Conservation (phyloP, 2,797 vertebrate genomes). For the Ceryle rudis region DNA sequence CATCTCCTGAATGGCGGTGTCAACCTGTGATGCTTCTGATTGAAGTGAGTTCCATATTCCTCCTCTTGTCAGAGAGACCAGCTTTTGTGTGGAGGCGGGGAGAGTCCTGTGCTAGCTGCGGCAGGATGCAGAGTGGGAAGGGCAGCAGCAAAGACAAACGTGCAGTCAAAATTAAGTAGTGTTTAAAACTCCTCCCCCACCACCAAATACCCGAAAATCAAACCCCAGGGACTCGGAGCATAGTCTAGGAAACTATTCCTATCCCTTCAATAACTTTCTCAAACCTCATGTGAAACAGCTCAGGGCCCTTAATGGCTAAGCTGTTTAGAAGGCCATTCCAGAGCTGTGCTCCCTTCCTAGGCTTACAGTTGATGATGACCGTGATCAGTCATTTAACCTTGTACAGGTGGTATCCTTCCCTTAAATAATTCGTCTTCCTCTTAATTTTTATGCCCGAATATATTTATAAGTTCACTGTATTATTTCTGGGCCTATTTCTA, state of each 20-base stretch:
- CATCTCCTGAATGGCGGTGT: neutral
- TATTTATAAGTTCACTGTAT: conserved; percentile 56
- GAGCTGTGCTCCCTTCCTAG: neutral
- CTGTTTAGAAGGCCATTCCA: neutral
- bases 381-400: conserved; percentile 29
- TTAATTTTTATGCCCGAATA: conserved; percentile 47
- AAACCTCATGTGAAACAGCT: neutral
- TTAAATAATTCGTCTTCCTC: conserved; percentile 20
- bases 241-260: neutral
- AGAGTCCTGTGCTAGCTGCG: rapidly evolving
- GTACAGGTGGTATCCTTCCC: neutral
- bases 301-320: neutral
- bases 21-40: neutral
- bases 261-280: neutral
- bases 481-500: conserved; percentile 51
- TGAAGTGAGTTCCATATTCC: neutral
- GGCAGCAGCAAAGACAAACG: neutral
- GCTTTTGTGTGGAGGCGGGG: neutral
- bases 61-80: neutral
- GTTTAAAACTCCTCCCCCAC: neutral
- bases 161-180: neutral
- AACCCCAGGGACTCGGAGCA: neutral
- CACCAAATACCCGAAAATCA: neutral
- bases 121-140: rapidly evolving
- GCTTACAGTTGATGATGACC: neutral